phyloP scores from a whole-genome alignment of 1,140 invertebrate species.

The Acromyrmex echinatior region DNA sequence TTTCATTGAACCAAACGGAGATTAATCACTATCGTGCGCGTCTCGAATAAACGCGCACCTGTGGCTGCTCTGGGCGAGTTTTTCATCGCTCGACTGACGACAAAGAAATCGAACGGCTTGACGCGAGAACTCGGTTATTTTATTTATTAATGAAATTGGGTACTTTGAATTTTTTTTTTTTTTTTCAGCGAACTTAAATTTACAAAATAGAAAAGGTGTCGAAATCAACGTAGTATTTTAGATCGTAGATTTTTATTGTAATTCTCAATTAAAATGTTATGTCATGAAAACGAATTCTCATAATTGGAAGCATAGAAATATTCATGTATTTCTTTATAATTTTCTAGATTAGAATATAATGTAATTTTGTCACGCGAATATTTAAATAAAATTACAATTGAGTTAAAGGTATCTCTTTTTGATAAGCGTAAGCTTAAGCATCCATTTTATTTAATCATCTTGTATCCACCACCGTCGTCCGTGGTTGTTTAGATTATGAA shows the following conservation, averaged over 20 bases:
- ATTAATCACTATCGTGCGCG: constrained; percentile 72
- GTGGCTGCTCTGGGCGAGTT: constrained; percentile 67
- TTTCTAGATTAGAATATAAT: not conserved
- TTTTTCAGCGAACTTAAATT: not conserved
- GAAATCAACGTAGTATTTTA: not conserved
- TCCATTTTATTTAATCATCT: not conserved
- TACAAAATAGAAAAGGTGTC: not conserved
- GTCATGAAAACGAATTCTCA: not conserved
- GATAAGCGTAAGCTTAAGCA: not conserved
- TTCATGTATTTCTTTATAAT: not conserved
- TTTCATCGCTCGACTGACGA: constrained; percentile 67
- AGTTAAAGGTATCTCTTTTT: not conserved
- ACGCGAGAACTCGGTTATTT: constrained; percentile 27
- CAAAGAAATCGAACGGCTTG: constrained; percentile 56
- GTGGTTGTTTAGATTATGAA: not conserved
- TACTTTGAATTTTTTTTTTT: not conserved
- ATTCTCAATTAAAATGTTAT: constrained; percentile 5
- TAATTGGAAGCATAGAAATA: not conserved
- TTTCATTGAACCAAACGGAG: constrained; percentile 43
- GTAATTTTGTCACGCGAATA: not conserved
- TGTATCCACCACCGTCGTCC: not conserved
- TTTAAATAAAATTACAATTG: not conserved
- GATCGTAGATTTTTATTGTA: not conserved
- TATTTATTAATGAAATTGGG: not conserved
- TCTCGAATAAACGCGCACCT: constrained; percentile 73